These are phyloP conservation scores for Sarcophaga rosellei DNA, from an alignment of 2,888 invertebrate species.

Conservation along the genomic window DNA sequence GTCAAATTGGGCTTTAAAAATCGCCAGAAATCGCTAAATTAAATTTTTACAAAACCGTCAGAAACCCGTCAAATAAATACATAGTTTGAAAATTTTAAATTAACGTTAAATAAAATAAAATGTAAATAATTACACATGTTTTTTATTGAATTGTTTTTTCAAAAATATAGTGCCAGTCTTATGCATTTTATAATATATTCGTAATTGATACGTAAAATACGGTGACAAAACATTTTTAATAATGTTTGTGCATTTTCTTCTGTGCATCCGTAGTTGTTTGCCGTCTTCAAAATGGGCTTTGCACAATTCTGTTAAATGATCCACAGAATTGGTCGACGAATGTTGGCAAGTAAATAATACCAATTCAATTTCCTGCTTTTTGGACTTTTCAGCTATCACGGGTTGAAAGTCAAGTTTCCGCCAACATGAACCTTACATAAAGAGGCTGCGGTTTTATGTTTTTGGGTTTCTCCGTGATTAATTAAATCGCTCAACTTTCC, in stretches of 20 bases:
- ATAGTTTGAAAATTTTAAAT: no score
- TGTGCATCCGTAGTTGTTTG: slow-evolving; percentile 28
- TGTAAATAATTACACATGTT: no score
- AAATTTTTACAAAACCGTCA: no score
- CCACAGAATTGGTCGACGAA: slow-evolving; percentile 16
- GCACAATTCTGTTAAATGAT: slow-evolving; percentile 36
- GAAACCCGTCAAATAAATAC: no score
- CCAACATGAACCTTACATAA: slow-evolving; percentile 15
- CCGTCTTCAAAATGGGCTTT: slow-evolving; percentile 24
- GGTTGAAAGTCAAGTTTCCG: slow-evolving; percentile 16
- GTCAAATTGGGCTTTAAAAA: no score
- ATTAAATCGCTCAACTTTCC: background rate
- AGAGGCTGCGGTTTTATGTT: slow-evolving; percentile 10
- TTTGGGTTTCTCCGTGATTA: slow-evolving; percentile 21
- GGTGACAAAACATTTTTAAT: slow-evolving; percentile 57
- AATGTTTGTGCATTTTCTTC: slow-evolving; percentile 60
- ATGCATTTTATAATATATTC: no score
- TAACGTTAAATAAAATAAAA: no score
- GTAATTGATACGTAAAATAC: slow-evolving; percentile 47
- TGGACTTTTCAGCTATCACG: background rate
- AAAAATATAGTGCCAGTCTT: no score
- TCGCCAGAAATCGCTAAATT: no score
- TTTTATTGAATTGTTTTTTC: no score
- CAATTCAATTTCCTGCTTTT: slow-evolving; percentile 24
- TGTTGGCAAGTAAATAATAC: slow-evolving; percentile 31